phyloP scores from a whole-genome alignment of 2,888 invertebrate genomes.

The Lasioglossum lativentre region DNA sequence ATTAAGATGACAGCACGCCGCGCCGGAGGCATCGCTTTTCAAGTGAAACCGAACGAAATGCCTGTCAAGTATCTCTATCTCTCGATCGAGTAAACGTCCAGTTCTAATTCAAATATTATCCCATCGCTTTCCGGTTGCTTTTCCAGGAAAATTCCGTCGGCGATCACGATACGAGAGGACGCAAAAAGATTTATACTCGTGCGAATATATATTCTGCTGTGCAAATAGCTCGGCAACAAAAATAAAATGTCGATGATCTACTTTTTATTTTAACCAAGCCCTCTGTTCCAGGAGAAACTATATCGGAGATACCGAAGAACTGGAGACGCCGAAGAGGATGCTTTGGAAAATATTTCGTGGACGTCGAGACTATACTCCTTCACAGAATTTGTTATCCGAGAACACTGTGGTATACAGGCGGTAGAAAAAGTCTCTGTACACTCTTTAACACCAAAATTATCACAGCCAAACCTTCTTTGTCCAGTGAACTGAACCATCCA shows the following conservation, averaged over 20 bases:
- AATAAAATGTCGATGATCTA: not conserved
- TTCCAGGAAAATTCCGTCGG: not conserved
- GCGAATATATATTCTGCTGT: not conserved
- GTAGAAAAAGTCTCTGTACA: not conserved
- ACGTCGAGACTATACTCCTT: not conserved
- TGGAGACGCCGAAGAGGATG: not conserved
- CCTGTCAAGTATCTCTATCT: not conserved
- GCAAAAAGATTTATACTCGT: not conserved
- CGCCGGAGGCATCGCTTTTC: not conserved
- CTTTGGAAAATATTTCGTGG: not conserved
- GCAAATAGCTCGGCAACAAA: not conserved
- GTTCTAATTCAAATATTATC: not conserved
- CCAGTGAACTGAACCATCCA: not conserved
- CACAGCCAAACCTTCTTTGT: too few species aligned
- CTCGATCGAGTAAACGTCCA: not conserved
- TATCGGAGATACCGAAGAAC: not conserved
- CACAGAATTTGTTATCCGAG: not conserved
- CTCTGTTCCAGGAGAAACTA: not conserved
- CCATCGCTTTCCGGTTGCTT: not conserved
- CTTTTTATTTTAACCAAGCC: not conserved
- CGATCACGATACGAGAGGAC: not conserved
- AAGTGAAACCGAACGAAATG: not conserved
- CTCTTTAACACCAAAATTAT: not conserved
- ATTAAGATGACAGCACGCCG: conserved; percentile 8
- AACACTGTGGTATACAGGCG: not conserved